phyloP scores from a whole-genome alignment of 2,113 vertebrate species.

The Dasyprocta punctata region DNA sequence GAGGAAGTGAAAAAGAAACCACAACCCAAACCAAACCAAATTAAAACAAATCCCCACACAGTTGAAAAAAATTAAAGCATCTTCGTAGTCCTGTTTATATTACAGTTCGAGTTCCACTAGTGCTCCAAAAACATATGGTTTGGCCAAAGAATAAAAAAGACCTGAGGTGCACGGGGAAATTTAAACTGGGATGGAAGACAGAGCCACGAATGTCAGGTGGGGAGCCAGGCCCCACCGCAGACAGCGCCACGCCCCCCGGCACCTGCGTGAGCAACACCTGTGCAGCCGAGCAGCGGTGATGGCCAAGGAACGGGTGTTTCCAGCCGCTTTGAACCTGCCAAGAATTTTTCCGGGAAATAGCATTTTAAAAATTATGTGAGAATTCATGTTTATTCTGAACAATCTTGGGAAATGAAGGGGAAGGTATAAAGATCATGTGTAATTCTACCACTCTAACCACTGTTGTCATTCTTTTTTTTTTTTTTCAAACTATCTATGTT shows the following conservation, averaged over 20 bases:
- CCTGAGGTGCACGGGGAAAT: neutral
- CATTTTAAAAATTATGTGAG: neutral
- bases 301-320: neutral
- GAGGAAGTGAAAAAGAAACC: neutral
- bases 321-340: neutral
- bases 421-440: neutral
- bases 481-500: neutral
- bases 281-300: neutral
- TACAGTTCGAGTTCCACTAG: neutral
- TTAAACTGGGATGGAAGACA: neutral
- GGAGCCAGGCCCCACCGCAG: neutral
- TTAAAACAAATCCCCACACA: neutral
- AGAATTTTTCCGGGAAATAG: constrained; percentile 2
- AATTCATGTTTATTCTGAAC: constrained; percentile 34
- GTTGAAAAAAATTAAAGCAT: neutral
- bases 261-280: accelerated
- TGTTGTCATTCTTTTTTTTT: neutral
- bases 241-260: neutral
- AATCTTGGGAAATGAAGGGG: neutral
- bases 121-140: neutral
- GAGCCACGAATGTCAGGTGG: accelerated
- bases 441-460: neutral
- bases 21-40: neutral
- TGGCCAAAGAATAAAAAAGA: neutral
- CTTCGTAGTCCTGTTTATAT: neutral